These are phyloP conservation scores for Heliconius aoede DNA, from an alignment of 2,888 invertebrate genomes.

Conservation along the genomic window DNA sequence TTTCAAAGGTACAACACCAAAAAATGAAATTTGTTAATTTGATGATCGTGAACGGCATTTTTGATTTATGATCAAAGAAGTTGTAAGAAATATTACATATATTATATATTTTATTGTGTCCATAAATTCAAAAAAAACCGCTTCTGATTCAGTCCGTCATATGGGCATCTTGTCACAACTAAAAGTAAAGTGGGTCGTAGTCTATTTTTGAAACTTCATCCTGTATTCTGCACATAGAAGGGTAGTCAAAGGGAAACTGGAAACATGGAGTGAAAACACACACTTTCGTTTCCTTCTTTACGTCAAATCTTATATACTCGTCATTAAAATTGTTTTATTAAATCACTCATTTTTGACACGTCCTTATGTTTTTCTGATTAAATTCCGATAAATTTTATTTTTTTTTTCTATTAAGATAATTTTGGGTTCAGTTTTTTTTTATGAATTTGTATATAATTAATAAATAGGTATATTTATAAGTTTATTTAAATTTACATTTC, in stretches of 20 bases:
- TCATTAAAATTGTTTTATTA: no score
- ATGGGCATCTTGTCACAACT: not conserved
- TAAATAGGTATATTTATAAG: no score
- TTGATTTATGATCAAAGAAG: constrained; percentile 7
- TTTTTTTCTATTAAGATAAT: no score
- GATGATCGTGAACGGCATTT: constrained; percentile 11
- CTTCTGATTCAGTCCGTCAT: not conserved
- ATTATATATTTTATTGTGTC: not conserved
- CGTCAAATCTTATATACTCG: no score
- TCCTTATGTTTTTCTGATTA: no score
- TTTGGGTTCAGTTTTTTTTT: no score
- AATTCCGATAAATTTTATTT: no score
- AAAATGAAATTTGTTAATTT: constrained; percentile 7
- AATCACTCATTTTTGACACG: no score
- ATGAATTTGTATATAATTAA: no score
- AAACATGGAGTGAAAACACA: not conserved
- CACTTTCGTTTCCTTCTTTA: not conserved
- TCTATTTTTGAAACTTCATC: not conserved
- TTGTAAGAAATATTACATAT: constrained; percentile 7
- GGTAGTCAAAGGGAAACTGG: not conserved
- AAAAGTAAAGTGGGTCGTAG: not conserved
- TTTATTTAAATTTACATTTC: no score
- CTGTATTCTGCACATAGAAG: not conserved
- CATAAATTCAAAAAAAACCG: not conserved
- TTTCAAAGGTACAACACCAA: not conserved